phyloP scores from a whole-genome alignment of 2,888 invertebrate genomes.

The Octodonta nipae region DNA sequence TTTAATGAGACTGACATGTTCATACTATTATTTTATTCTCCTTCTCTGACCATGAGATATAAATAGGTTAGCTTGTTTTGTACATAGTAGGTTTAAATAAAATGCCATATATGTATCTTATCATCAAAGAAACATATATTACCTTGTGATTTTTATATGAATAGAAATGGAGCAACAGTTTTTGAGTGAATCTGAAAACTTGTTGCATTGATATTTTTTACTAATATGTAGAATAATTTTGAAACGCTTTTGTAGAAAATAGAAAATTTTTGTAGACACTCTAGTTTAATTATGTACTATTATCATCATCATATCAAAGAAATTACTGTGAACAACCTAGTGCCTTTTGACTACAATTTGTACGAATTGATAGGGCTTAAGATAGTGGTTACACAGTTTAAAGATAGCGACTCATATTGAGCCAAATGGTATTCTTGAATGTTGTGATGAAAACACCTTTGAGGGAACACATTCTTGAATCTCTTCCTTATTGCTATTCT shows the following conservation, averaged over 20 bases:
- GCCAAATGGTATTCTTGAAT: neutral
- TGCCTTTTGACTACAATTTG: neutral
- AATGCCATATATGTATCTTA: slow-evolving; percentile 2
- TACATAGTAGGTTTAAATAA: neutral
- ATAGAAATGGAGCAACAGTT: neutral
- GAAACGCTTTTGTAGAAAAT: slow-evolving; percentile 1
- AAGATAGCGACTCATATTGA: slow-evolving; percentile 2
- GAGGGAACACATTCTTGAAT: slow-evolving; percentile 2
- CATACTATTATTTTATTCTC: slow-evolving; percentile 14
- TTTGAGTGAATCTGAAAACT: neutral
- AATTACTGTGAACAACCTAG: neutral
- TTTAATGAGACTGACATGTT: slow-evolving; percentile 31
- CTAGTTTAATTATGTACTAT: slow-evolving; percentile 1
- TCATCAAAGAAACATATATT: slow-evolving; percentile 1
- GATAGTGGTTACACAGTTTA: too few species aligned
- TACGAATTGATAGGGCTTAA: too few species aligned
- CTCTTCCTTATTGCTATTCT: too few species aligned
- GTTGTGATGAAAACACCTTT: slow-evolving; percentile 1
- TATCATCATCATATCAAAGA: neutral
- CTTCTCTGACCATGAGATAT: slow-evolving; percentile 2
- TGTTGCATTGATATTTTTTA: slow-evolving; percentile 1
- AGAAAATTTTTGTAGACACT: slow-evolving; percentile 2
- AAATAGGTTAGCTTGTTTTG: neutral
- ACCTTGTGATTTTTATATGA: slow-evolving; percentile 1
- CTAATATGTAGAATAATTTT: neutral